Base-by-base conservation (phyloP, 2,113 vertebrate genomes). In the Cyphomyrus plagiostoma region DNA sequence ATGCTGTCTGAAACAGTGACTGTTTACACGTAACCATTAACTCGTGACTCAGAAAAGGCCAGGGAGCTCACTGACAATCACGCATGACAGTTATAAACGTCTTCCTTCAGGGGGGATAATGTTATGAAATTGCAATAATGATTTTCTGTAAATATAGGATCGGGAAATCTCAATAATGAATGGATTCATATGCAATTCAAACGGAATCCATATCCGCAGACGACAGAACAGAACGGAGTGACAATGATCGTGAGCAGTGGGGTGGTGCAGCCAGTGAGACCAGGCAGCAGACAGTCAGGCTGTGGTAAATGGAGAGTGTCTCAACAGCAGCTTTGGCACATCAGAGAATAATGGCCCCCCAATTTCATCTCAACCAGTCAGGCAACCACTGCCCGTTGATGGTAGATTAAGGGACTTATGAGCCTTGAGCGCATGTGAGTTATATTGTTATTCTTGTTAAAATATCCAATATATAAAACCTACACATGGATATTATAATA, bases 361-460 rank as follows among this genome's bases (percentile, higher is more conserved):
- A 91, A 93, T 92, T 92, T 93, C n/a, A 92, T 94, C 93, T 87
- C 90, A 50, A 91, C 89, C 90, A 86, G 58, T 92, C 21, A 90
- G 84, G 91, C 91, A 89, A 89, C 90, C 90, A 74, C 91, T 92
- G 91, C 90, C 91, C 92, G 91, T 94, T 92, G 93, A 94, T 91
- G 94, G 93, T 94, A 95, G 94, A 95, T 96, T 95, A 95, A 93
- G 93, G 93, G 94, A 90, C 92, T 94, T 92, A 94, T 95, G 93
- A 95, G 93, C 91, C 95, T 94, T 95, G 94, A 49, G 88, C 2
- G 89, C 21, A 42, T 46, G 6, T 26, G 56, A 13, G 49, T 82
- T 56, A 39, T 23, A n/a, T 87, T 87, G 49, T 89, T 26, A 53
- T 39, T 35, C 10, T 87, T 80, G 35, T 84, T 26, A 53, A 88